A percentile compares a stretch with the other conserved stretches of the same genome.
Conservation (phyloP, 2,797 vertebrate genomes). For the Labroides dimidiatus region DNA sequence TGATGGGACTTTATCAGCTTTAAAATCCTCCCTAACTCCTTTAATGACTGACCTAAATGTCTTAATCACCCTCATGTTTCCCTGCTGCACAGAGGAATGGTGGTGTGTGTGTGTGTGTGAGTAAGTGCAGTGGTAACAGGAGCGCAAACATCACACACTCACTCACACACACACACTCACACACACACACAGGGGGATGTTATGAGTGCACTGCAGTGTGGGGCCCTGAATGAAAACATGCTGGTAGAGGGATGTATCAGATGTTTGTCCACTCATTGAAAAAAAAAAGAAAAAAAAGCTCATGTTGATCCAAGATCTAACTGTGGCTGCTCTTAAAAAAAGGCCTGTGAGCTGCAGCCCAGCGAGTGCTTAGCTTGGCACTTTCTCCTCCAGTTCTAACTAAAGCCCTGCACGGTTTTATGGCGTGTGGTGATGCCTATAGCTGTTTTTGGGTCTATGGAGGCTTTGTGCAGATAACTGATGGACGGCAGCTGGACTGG, state of each 20-base stretch:
- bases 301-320: constrained; percentile 72
- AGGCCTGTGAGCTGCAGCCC: constrained; percentile 49
- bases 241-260: constrained; percentile 68
- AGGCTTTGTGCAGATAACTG: constrained; percentile 46
- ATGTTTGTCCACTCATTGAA: constrained; percentile 62
- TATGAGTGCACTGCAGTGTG: constrained; percentile 56
- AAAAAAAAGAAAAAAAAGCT: constrained; percentile 39
- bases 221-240: constrained; percentile 72
- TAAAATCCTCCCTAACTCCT: constrained; percentile 11
- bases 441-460: constrained; percentile 50
- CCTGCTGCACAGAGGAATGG: constrained; percentile 15
- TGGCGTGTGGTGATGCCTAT: constrained; percentile 25
- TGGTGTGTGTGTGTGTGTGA: constrained; percentile 8
- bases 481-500: neutral
- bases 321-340: constrained; percentile 64
- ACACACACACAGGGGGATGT: constrained; percentile 56
- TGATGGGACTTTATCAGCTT: constrained; percentile 4
- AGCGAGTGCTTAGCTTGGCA: constrained; percentile 62
- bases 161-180: constrained; percentile 18
- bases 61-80: constrained; percentile 47
- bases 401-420: constrained; percentile 55
- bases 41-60: constrained; percentile 18
- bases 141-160: constrained; percentile 47
- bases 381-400: constrained; percentile 53
- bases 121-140: constrained; percentile 9